A percentile compares a stretch with the other conserved stretches of the same genome.
phyloP scores from a whole-genome alignment of 2,888 invertebrate genomes.

The Caenorhabditis panamensis region DNA sequence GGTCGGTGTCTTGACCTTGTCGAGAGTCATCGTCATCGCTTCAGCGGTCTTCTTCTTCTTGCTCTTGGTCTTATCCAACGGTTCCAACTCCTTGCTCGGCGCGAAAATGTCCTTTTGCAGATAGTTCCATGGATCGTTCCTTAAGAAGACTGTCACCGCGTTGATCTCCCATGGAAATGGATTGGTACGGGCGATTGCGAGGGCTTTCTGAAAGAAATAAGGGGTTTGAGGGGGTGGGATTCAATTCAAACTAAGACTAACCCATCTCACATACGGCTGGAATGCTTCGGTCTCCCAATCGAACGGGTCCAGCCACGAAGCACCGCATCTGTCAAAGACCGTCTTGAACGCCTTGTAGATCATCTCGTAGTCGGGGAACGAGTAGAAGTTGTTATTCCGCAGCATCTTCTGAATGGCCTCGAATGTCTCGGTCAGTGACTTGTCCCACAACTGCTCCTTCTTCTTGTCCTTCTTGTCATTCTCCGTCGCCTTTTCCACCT shows the following conservation, averaged over 20 bases:
- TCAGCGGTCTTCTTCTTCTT: constrained; percentile 9
- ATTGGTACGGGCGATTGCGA: neutral
- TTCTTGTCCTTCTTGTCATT: too few species aligned
- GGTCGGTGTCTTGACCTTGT: constrained; percentile 6
- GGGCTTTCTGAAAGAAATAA: constrained; percentile 6
- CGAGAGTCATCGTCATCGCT: constrained; percentile 6
- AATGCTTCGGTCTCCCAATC: constrained; percentile 37
- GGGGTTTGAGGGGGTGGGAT: neutral
- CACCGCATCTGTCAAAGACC: constrained; percentile 3
- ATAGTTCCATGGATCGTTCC: constrained; percentile 2
- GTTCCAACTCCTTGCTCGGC: neutral
- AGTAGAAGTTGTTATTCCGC: neutral
- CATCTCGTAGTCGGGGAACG: constrained; percentile 29
- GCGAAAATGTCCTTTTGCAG: neutral
- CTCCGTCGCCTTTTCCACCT: too few species aligned
- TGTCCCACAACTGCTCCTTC: too few species aligned
- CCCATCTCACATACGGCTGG: constrained; percentile 25
- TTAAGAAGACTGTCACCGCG: neutral
- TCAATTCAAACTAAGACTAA: neutral
- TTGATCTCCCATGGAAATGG: constrained; percentile 28
- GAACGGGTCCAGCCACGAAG: constrained; percentile 18
- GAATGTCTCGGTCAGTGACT: neutral
- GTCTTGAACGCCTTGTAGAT: constrained; percentile 10
- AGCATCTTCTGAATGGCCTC: constrained; percentile 20
- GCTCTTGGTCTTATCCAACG: neutral